A percentile compares a stretch with the other conserved stretches of the same genome.
Evolutionary conservation across 2,888 invertebrate genomes (phyloP).

Genomic region (Exephanes ischioxanthus): DNA sequence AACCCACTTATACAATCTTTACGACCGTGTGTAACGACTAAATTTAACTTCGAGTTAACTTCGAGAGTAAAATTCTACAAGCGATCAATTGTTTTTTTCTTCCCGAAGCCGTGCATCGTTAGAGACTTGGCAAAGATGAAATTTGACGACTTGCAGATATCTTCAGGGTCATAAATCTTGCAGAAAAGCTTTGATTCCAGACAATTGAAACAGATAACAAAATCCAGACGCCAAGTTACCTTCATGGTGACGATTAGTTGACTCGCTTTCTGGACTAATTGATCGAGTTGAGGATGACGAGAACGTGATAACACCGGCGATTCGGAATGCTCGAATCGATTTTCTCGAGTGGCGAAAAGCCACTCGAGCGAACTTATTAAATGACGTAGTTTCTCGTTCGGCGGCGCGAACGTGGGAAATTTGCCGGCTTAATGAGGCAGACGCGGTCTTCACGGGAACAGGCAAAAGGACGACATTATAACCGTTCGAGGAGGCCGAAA

Average conservation of each 20-base stretch:
- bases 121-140: neutral
- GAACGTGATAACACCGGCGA: no score
- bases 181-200: neutral
- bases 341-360: slow-evolving; percentile 1
- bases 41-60: no score
- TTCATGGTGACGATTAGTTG: no score
- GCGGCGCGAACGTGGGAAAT: slow-evolving; percentile 66
- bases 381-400: slow-evolving; percentile 1
- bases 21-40: no score
- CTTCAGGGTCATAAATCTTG: neutral
- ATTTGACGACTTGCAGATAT: no score
- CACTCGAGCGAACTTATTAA: slow-evolving; percentile 29
- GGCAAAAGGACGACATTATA: slow-evolving; percentile 70
- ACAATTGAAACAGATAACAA: no score
- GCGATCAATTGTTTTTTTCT: no score
- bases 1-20: neutral
- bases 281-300: no score
- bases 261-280: no score
- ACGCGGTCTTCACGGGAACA: slow-evolving; percentile 70
- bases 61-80: no score
- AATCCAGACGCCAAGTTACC: neutral
- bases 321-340: neutral
- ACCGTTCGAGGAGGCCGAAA: slow-evolving; percentile 45
- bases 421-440: slow-evolving; percentile 67
- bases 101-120: no score